Conservation (phyloP, 1,140 invertebrate species). For the Drosophila novamexicana region DNA sequence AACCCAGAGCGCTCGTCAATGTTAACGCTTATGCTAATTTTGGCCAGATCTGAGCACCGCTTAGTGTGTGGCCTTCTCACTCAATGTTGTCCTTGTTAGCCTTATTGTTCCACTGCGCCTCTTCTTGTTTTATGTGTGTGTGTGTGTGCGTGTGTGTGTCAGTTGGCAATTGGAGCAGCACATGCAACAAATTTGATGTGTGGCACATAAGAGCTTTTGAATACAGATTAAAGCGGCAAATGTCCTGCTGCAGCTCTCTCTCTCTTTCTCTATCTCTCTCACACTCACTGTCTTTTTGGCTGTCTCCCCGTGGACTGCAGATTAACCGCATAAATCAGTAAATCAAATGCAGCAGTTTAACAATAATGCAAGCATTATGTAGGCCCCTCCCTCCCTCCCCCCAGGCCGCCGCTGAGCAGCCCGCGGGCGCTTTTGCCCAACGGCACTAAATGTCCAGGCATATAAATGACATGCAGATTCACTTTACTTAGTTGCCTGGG, state of each 20-base stretch:
- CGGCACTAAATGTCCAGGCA: constrained; percentile 70
- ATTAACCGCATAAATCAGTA: constrained; percentile 45
- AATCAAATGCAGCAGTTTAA: constrained; percentile 52
- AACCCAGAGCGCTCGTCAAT: constrained; percentile 59
- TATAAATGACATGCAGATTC: constrained; percentile 79
- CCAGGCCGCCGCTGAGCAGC: no score
- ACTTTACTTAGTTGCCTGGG: constrained; percentile 64
- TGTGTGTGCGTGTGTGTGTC: constrained; percentile 13
- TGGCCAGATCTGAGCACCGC: constrained; percentile 41
- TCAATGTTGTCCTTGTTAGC: constrained; percentile 16
- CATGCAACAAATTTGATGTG: constrained; percentile 51
- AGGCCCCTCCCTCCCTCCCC: no score
- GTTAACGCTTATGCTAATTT: constrained; percentile 81
- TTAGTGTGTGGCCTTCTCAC: constrained; percentile 33
- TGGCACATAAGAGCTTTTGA: constrained; percentile 32
- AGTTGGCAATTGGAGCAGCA: constrained; percentile 44
- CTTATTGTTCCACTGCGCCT: constrained; percentile 7
- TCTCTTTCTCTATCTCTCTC: neutral
- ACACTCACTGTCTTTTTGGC: neutral
- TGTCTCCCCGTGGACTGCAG: neutral
- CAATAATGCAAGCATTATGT: constrained; percentile 42
- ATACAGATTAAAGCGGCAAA: constrained; percentile 27
- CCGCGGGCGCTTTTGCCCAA: neutral
- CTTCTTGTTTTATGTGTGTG: constrained; percentile 5
- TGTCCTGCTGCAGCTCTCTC: neutral